A percentile compares a stretch with the other conserved stretches of the same genome.
Conservation (phyloP, 1,140 invertebrate species). For the Paralvinella palmiformis region DNA sequence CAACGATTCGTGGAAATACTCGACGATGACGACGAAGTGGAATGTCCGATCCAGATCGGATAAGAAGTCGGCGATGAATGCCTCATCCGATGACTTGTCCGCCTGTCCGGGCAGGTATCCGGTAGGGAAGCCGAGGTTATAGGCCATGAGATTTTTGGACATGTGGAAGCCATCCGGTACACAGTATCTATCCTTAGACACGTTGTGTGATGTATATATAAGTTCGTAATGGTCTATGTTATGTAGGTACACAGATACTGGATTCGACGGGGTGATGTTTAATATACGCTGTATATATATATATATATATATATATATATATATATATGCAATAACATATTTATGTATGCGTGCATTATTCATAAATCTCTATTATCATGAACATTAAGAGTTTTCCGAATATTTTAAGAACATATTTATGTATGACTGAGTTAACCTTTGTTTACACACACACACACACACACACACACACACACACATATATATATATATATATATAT, state of each 20-base stretch:
- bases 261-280: neutral
- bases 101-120: neutral
- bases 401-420: too few relatives aligned
- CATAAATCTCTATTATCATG: too few relatives aligned
- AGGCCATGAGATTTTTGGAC: slow-evolving; percentile 15
- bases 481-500: too few relatives aligned
- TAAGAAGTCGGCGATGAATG: neutral
- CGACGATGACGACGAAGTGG: slow-evolving; percentile 51
- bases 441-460: too few relatives aligned
- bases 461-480: too few relatives aligned
- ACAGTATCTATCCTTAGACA: slow-evolving; percentile 26
- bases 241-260: slow-evolving; percentile 27
- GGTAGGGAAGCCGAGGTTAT: slow-evolving; percentile 3
- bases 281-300: neutral
- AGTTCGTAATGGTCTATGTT: slow-evolving; percentile 35
- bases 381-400: too few relatives aligned
- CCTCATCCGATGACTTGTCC: neutral
- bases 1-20: slow-evolving; percentile 55
- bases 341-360: too few relatives aligned
- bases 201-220: slow-evolving; percentile 29
- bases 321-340: too few relatives aligned
- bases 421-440: too few relatives aligned
- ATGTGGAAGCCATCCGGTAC: slow-evolving; percentile 41
- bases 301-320: neutral
- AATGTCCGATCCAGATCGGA: neutral